Evolutionary conservation across 1,140 invertebrate genomes (phyloP).

Genomic region (Pachypeltis micranthus): DNA sequence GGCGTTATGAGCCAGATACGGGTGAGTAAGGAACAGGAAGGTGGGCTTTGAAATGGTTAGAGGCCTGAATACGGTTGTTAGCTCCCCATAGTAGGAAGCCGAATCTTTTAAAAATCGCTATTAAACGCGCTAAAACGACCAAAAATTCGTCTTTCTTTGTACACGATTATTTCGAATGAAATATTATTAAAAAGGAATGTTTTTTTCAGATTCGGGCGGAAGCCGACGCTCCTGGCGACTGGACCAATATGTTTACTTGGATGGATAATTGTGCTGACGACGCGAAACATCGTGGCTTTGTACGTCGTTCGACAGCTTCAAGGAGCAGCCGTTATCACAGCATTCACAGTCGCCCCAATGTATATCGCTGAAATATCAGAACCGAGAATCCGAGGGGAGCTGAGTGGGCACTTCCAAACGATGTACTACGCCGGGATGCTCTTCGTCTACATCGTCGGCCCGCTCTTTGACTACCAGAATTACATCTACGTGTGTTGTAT

Average conservation of each 20-base stretch:
- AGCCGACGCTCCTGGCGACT: constrained; percentile 48
- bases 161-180: neutral
- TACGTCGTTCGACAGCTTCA: constrained; percentile 26
- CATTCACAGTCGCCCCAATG: constrained; percentile 66
- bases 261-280: constrained; percentile 45
- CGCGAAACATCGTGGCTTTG: constrained; percentile 41
- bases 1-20: too few relatives aligned
- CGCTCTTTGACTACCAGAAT: constrained; percentile 51
- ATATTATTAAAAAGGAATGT: too few relatives aligned
- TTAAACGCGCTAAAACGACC: neutral
- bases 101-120: too few relatives aligned
- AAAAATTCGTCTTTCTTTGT: neutral
- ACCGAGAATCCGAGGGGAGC: constrained; percentile 26
- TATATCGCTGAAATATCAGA: constrained; percentile 70
- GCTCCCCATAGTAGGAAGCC: too few relatives aligned
- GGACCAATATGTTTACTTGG: constrained; percentile 60
- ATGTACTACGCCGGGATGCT: constrained; percentile 67
- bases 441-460: constrained; percentile 60
- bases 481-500: constrained; percentile 51
- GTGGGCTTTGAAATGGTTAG: too few relatives aligned
- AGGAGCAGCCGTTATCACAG: constrained; percentile 58
- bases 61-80: neutral
- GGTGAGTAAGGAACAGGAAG: too few relatives aligned
- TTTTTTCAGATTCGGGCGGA: constrained; percentile 22
- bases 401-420: constrained; percentile 67